These are phyloP conservation scores for Eulimnadia texana DNA, from an alignment of 1,140 invertebrate genomes.

Conservation along the genomic window DNA sequence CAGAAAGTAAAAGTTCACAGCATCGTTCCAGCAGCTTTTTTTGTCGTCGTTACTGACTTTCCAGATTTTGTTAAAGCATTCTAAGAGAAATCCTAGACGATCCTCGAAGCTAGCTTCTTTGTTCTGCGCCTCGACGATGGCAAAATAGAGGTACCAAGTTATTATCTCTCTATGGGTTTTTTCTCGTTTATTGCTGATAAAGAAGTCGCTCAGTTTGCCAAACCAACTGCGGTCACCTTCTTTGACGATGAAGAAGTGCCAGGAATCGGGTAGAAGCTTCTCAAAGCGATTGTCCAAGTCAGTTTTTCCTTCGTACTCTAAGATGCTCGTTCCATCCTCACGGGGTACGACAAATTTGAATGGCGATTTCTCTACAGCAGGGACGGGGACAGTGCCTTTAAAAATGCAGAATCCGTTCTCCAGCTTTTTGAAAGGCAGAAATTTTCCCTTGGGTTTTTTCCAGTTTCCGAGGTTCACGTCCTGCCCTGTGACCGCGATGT, in stretches of 20 bases:
- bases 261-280: constrained; percentile 1
- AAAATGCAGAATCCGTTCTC: not conserved
- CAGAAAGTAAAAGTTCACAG: not conserved
- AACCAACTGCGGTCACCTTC: no score
- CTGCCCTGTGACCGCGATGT: not conserved
- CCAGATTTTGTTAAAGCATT: not conserved
- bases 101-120: not conserved
- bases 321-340: not conserved
- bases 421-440: not conserved
- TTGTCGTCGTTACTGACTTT: not conserved
- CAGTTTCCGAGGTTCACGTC: not conserved
- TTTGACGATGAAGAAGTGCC: constrained; percentile 6
- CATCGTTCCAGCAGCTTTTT: not conserved
- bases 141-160: not conserved
- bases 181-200: not conserved
- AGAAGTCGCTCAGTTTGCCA: not conserved
- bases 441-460: not conserved
- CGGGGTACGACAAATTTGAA: constrained; percentile 1
- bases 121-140: not conserved
- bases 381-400: not conserved
- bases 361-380: not conserved
- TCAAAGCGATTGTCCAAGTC: not conserved
- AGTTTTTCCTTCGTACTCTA: constrained; percentile 5
- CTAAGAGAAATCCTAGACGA: not conserved
- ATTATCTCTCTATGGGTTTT: not conserved